phyloP scores from a whole-genome alignment of 2,888 invertebrate genomes.

The Coelopa pilipes region DNA sequence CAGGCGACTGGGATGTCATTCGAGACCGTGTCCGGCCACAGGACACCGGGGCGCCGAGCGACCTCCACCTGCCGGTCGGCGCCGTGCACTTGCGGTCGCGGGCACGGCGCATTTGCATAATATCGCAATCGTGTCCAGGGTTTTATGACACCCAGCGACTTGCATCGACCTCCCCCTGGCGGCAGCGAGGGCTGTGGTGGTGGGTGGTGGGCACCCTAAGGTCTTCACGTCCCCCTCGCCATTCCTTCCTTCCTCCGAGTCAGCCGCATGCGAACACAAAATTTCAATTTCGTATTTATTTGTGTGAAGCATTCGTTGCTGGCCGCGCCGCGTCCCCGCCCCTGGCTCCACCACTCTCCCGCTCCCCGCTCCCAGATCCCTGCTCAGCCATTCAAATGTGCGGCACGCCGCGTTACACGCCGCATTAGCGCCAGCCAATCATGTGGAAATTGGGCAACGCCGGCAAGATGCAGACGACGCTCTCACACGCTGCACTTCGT shows the following conservation, averaged over 20 bases:
- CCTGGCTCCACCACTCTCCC: too few relatives aligned
- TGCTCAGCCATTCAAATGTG: not conserved
- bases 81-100: not conserved
- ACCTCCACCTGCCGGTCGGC: not conserved
- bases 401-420: conserved; percentile 13
- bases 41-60: not conserved
- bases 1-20: not conserved
- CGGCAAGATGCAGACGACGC: not conserved
- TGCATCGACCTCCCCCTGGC: not conserved
- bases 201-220: too few relatives aligned
- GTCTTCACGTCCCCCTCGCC: too few relatives aligned
- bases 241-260: too few relatives aligned
- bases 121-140: conserved; percentile 17
- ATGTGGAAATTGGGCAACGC: conserved; percentile 28
- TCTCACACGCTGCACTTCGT: not conserved
- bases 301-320: too few relatives aligned
- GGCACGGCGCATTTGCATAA: conserved; percentile 16
- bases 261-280: too few relatives aligned
- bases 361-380: too few relatives aligned
- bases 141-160: conserved; percentile 24
- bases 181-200: too few relatives aligned
- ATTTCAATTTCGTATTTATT: too few relatives aligned
- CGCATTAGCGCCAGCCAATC: conserved; percentile 29
- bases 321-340: too few relatives aligned
- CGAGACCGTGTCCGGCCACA: not conserved